A percentile compares a stretch with the other conserved stretches of the same genome.
These are phyloP conservation scores for Argopecten irradians DNA, from an alignment of 1,140 invertebrate species.

Conservation along the genomic window DNA sequence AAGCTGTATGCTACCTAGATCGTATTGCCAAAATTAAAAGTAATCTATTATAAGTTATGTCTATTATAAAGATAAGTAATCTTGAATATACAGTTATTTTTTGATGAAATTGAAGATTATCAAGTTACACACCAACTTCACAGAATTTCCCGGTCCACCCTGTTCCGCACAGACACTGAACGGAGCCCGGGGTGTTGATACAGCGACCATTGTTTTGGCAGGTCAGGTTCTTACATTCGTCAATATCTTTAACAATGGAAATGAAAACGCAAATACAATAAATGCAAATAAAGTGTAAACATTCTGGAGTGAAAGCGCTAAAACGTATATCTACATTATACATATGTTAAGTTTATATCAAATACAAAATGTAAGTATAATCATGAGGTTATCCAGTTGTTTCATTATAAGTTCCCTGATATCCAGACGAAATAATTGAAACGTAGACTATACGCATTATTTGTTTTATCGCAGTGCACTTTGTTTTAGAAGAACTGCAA, in stretches of 20 bases:
- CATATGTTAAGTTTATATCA: neutral
- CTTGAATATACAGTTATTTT: neutral
- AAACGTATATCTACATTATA: neutral
- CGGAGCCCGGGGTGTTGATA: slow-evolving; percentile 52
- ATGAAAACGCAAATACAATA: slow-evolving; percentile 53
- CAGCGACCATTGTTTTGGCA: slow-evolving; percentile 59
- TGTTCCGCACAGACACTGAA: slow-evolving; percentile 61
- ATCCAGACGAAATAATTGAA: neutral
- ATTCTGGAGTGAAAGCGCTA: slow-evolving; percentile 50
- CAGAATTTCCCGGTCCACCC: slow-evolving; percentile 53
- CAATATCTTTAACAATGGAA: slow-evolving; percentile 49
- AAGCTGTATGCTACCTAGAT: neutral
- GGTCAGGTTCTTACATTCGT: slow-evolving; percentile 54
- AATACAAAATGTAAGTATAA: neutral
- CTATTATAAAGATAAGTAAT: neutral
- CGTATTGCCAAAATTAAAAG: neutral
- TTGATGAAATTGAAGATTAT: neutral
- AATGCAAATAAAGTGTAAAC: slow-evolving; percentile 54
- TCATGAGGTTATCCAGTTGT: neutral
- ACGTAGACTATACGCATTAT: neutral
- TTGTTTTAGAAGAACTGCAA: neutral
- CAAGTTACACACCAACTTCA: slow-evolving; percentile 47
- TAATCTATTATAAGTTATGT: neutral
- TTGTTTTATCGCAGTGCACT: neutral
- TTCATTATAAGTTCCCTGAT: neutral